Conservation (phyloP, 2,888 invertebrate species). For the Parapristionchus giblindavisi region DNA sequence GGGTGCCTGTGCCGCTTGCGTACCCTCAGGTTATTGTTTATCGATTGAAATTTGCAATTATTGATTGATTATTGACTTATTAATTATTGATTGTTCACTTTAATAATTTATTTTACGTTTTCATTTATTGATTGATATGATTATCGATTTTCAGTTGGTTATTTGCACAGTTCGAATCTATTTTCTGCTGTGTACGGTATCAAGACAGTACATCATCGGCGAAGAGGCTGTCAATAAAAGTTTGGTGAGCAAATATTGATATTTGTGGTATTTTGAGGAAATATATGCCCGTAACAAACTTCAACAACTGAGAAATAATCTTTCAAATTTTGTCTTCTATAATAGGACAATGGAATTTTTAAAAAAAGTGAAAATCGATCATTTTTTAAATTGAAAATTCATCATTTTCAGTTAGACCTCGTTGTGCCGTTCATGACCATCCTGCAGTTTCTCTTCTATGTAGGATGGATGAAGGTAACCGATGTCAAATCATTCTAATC, state of each 20-base stretch:
- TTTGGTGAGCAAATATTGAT: too few species aligned
- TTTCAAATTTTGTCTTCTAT: too few species aligned
- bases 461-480: constrained; percentile 34
- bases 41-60: not conserved
- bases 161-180: constrained; percentile 32
- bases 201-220: constrained; percentile 14
- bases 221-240: constrained; percentile 20
- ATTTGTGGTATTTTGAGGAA: too few species aligned
- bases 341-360: not conserved
- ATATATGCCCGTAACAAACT: too few species aligned
- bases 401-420: constrained; percentile 12
- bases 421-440: constrained; percentile 31
- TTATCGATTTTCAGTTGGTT: constrained; percentile 30
- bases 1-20: constrained; percentile 53
- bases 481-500: too few species aligned
- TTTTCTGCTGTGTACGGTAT: constrained; percentile 28
- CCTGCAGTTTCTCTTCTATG: constrained; percentile 35
- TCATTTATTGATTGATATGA: too few species aligned
- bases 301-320: too few species aligned
- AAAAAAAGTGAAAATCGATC: not conserved
- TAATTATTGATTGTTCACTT: too few species aligned
- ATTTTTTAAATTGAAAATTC: not conserved
- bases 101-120: too few species aligned
- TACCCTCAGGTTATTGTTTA: constrained; percentile 48
- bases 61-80: not conserved